phyloP scores from a whole-genome alignment of 2,113 vertebrate species.

The Albula glossodonta region DNA sequence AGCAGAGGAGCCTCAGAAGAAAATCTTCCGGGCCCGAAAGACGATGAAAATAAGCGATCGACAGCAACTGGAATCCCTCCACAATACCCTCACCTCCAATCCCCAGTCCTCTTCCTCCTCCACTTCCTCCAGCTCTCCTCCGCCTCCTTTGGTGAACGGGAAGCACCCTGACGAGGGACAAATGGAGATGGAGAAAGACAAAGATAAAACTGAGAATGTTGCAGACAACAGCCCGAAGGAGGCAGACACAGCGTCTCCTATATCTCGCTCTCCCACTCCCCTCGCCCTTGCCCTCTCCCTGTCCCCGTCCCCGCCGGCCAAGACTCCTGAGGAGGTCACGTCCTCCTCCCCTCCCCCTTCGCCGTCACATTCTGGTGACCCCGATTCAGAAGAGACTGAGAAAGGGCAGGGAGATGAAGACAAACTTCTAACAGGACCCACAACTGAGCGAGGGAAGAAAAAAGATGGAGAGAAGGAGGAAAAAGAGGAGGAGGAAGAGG shows the following conservation, averaged over 20 bases:
- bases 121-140: background rate
- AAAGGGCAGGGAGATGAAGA: background rate
- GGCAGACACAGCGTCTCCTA: background rate
- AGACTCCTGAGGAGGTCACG: background rate
- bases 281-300: background rate
- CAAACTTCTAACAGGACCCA: slow-evolving; percentile 12
- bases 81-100: slow-evolving; percentile 36
- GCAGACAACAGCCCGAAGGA: background rate
- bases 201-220: slow-evolving; percentile 1
- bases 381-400: background rate
- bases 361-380: background rate
- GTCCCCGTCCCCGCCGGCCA: background rate
- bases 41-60: slow-evolving; percentile 80
- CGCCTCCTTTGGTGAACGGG: slow-evolving; percentile 13
- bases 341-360: background rate
- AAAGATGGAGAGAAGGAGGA: slow-evolving; percentile 24
- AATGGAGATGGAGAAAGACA: slow-evolving; percentile 5
- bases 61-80: slow-evolving; percentile 77
- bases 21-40: slow-evolving; percentile 80
- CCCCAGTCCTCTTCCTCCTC: background rate
- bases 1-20: slow-evolving; percentile 78
- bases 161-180: slow-evolving; percentile 19
- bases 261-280: background rate
- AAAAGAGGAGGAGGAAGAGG: background rate
- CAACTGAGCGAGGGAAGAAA: background rate